Evolutionary conservation across 2,888 invertebrate genomes (phyloP).

Genomic region (Oscheius onirici): DNA sequence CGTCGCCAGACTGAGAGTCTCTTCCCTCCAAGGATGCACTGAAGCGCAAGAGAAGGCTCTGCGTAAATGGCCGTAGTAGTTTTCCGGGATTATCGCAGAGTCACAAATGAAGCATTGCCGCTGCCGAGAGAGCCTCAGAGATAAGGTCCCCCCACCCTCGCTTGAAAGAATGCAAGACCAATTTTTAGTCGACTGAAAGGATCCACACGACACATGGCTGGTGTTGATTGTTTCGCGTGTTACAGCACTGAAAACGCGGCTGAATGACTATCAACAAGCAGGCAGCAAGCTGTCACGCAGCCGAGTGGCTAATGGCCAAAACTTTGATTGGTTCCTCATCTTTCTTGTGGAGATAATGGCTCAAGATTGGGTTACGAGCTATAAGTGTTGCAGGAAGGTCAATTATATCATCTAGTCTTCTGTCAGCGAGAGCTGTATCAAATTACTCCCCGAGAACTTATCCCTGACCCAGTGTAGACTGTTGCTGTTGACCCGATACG

Average conservation of each 20-base stretch:
- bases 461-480: constrained; percentile 8
- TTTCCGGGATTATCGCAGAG: constrained; percentile 5
- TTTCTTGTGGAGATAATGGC: neutral
- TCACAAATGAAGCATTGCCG: neutral
- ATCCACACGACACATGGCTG: constrained; percentile 26
- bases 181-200: constrained; percentile 20
- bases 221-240: constrained; percentile 41
- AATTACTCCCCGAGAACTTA: constrained; percentile 14
- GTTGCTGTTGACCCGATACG: constrained; percentile 21
- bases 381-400: constrained; percentile 30
- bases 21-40: constrained; percentile 5
- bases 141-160: neutral
- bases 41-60: constrained; percentile 9
- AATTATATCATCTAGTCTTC: constrained; percentile 20
- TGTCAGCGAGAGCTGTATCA: neutral
- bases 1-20: neutral
- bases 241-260: constrained; percentile 32
- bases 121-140: no score
- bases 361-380: constrained; percentile 10
- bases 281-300: constrained; percentile 23
- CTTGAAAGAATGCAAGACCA: neutral
- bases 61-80: constrained; percentile 6
- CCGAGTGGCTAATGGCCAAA: neutral
- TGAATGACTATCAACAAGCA: constrained; percentile 31
- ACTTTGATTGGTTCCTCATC: constrained; percentile 8